Evolutionary conservation across 2,113 vertebrate species (phyloP), one percentile per base, ranked within the genome.

Genomic region (Pedetes capensis): DNA sequence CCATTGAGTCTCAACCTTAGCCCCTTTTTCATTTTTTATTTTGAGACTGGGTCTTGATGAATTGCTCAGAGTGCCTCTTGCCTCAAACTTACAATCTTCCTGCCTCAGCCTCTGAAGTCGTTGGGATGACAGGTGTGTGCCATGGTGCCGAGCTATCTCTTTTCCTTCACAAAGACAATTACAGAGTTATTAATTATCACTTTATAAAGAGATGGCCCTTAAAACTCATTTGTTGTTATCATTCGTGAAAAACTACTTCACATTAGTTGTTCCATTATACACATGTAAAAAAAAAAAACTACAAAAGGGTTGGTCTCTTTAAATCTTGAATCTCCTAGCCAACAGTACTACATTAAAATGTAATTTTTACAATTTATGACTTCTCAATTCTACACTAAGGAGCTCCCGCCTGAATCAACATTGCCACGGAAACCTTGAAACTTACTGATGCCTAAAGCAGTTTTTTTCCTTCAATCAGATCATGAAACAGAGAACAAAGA

Each of bases 311-410:
- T 49, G n/a, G 72, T 75, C 72, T 95, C 87, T 94, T 96, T 69
- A 94, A 96, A 93, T 53, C 49, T 44, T 84, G 71, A 96, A 22
- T 80, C 86, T 95, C 53, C 83, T 72, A 81, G 47, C 75, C 90
- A 89, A 94, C 13, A 37, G 16, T 20, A 68, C 66, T 59, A 37
- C 64, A 84, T 94, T 96, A 91, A 94, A 94, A 96, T 49, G 85
- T 92, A 91, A 94, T 89, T 90, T 95, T 93, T 92, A 94, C 53
- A 80, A 88, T 93, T 97, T 95, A 96, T 96, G 95, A 89, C 74
- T 93, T 91, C n/a, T 91, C 89, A 72, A 84, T 64, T 94, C 91
- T 94, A 74, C 27, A 95, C 76, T 71, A 92, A 81, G 71, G 76
- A 95, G 89, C 69, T 96, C 93, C 93, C 11, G 3, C 78, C 94